Percentiles rank a stretch among this genome's conserved stretches.
Evolutionary conservation across 2,888 invertebrate genomes (phyloP).

Genomic region (Protodeltote pygarga): DNA sequence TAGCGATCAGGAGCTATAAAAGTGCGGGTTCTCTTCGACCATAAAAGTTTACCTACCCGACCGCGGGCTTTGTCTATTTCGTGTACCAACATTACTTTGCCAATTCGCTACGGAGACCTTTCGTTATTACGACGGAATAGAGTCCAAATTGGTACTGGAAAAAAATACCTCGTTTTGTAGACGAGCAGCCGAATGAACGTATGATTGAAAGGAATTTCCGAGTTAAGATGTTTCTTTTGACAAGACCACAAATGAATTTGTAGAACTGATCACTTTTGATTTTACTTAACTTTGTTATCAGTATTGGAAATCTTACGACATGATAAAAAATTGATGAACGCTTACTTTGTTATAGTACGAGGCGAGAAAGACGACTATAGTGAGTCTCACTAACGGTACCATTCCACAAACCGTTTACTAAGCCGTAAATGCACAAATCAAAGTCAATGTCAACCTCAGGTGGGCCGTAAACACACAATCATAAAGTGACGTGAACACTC

Average conservation of each 20-base stretch:
- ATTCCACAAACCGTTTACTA: conserved; percentile 74
- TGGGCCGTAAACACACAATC: conserved; percentile 84
- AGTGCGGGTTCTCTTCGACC: conserved; percentile 80
- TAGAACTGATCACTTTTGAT: too few relatives aligned
- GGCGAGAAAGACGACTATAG: conserved; percentile 44
- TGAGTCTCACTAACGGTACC: conserved; percentile 56
- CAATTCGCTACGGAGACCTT: conserved; percentile 47
- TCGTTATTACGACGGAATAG: conserved; percentile 58
- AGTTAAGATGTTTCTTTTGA: conserved; percentile 38
- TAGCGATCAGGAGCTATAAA: conserved; percentile 85
- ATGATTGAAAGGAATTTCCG: conserved; percentile 51
- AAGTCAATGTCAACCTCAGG: conserved; percentile 86
- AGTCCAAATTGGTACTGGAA: conserved; percentile 56
- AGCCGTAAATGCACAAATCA: conserved; percentile 84
- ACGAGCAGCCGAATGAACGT: conserved; percentile 24
- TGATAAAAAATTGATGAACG: conserved; percentile 15
- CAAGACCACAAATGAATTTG: conserved; percentile 34
- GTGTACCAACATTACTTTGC: conserved; percentile 53
- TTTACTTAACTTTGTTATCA: too few relatives aligned
- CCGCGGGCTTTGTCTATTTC: conserved; percentile 74
- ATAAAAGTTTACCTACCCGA: conserved; percentile 83
- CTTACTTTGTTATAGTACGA: conserved; percentile 11
- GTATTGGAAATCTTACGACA: conserved; percentile 10
- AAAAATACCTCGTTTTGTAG: conserved; percentile 19
- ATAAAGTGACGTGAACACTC: conserved; percentile 85